These are phyloP conservation scores for Polia nebulosa DNA, from an alignment of 2,888 invertebrate genomes.

Conservation along the genomic window DNA sequence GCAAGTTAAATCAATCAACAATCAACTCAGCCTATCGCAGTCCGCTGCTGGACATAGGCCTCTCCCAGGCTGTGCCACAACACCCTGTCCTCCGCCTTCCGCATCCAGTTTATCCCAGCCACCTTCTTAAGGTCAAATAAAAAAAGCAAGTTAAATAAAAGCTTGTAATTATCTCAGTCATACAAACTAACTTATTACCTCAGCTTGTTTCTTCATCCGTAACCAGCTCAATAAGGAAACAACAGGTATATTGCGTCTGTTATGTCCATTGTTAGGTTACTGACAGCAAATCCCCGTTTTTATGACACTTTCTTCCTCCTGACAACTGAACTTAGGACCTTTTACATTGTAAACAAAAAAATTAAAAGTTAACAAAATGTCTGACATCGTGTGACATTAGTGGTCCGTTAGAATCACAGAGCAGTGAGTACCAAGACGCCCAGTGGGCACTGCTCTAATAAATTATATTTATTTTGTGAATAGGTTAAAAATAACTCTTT, in stretches of 20 bases:
- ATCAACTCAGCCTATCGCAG: no score
- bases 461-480: no score
- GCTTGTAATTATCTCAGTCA: no score
- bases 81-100: no score
- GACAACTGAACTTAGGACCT: slow-evolving; percentile 32
- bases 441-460: background rate
- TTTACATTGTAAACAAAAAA: slow-evolving; percentile 7
- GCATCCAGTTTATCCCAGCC: no score
- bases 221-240: background rate
- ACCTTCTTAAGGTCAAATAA: no score
- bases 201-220: background rate
- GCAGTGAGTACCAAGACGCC: background rate
- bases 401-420: slow-evolving; percentile 43
- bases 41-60: no score
- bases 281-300: slow-evolving; percentile 45
- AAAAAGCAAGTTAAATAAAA: no score
- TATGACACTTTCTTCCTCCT: slow-evolving; percentile 16
- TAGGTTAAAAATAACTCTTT: no score
- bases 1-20: no score
- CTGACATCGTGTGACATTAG: background rate
- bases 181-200: background rate
- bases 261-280: slow-evolving; percentile 35
- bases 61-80: no score
- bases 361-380: slow-evolving; percentile 6
- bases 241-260: background rate